Conservation (phyloP, 2,797 vertebrate genomes). For the Falco peregrinus region DNA sequence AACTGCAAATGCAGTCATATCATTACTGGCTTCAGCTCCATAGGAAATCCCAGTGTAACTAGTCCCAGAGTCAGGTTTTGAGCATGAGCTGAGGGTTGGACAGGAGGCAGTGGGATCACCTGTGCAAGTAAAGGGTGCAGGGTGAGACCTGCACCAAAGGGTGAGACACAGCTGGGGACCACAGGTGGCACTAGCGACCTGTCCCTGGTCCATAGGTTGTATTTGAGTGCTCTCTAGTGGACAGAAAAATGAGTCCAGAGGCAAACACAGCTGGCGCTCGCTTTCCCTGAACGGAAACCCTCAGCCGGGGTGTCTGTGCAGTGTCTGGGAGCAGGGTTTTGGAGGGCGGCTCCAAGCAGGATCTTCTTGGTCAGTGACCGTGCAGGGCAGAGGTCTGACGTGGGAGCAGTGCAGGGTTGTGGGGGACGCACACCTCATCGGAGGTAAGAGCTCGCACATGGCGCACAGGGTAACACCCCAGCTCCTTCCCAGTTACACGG, state of each 20-base stretch:
- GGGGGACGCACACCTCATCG: accelerated
- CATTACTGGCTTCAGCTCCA: background rate
- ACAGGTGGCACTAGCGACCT: background rate
- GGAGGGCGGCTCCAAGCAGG: background rate
- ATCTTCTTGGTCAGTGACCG: background rate
- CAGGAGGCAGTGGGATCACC: background rate
- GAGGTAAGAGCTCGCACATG: background rate
- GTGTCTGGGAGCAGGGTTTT: background rate
- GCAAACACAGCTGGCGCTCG: background rate
- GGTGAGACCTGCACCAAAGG: background rate
- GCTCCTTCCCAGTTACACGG: accelerated
- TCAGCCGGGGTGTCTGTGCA: background rate
- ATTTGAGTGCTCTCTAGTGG: slow-evolving; percentile 59
- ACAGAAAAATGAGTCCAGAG: background rate
- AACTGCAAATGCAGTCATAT: background rate
- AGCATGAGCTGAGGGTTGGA: background rate
- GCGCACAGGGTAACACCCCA: background rate
- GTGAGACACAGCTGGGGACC: accelerated
- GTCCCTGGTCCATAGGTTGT: background rate
- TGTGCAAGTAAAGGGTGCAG: accelerated
- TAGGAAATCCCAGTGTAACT: background rate
- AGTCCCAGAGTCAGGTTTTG: background rate
- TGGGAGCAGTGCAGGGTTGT: accelerated
- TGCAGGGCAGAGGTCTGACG: background rate
- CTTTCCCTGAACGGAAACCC: background rate